Percentiles rank a stretch among this genome's conserved stretches.
phyloP scores from a whole-genome alignment of 1,140 invertebrate genomes.

The Panagrolaimus sp. region DNA sequence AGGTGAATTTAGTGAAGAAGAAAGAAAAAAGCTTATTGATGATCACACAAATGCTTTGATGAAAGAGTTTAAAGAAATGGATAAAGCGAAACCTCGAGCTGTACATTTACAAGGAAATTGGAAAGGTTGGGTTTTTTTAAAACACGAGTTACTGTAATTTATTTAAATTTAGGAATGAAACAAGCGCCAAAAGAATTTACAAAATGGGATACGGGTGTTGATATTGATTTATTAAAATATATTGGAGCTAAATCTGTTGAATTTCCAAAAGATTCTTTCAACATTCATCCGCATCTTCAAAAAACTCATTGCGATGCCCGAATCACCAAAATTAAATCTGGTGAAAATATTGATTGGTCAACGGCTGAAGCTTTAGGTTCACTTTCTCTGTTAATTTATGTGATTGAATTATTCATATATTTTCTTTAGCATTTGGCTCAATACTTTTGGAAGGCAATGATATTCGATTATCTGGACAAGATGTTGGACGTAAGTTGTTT shows the following conservation, averaged over 20 bases:
- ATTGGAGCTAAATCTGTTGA: conserved; percentile 77
- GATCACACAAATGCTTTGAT: conserved; percentile 68
- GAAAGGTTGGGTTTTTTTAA: conserved; percentile 63
- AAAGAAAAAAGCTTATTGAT: conserved; percentile 64
- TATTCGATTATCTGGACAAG: conserved; percentile 89
- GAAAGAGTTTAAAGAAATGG: conserved; percentile 67
- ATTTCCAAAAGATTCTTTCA: conserved; percentile 67
- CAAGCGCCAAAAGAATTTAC: conserved; percentile 71
- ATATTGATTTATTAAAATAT: conserved; percentile 70
- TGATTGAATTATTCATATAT: too few species aligned
- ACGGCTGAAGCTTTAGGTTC: conserved; percentile 85
- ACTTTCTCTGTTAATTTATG: too few species aligned
- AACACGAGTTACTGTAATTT: too few species aligned
- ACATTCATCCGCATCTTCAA: conserved; percentile 73
- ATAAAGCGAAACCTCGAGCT: conserved; percentile 67
- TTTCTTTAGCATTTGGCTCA: conserved; percentile 82
- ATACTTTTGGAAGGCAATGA: conserved; percentile 74
- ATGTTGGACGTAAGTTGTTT: conserved; percentile 71
- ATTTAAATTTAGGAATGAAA: conserved; percentile 55
- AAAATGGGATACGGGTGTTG: conserved; percentile 83
- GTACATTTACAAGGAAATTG: conserved; percentile 74
- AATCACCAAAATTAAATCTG: conserved; percentile 70
- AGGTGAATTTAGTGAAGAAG: conserved; percentile 66
- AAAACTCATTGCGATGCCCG: conserved; percentile 71
- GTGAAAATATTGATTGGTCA: conserved; percentile 80